Evolutionary conservation across 1,140 invertebrate species (phyloP), one percentile per base, ranked within the genome.

Genomic region (Bilobella aurantiaca): DNA sequence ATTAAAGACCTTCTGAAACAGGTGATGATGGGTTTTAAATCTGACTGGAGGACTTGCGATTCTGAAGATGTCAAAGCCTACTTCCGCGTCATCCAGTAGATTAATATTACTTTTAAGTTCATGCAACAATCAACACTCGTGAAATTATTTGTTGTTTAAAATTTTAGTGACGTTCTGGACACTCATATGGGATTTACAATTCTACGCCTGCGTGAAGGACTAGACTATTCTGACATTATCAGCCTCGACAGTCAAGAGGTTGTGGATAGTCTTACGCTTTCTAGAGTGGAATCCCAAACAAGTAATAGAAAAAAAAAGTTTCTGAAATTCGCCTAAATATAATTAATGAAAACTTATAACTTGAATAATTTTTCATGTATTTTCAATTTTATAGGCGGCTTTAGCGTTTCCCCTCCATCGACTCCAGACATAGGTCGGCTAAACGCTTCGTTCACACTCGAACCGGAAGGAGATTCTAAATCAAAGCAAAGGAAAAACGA

Each of bases 21-120:
- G 82, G 62, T 85, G 2, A 66, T 85, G 56, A 69, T 86, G 66
- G 84, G 84, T 8, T 86, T 78, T 73, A 85, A 84, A 72, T 73
- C 74, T 18, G 77, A 83, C 73, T 85, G 84, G 84, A 65, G 66
- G n/a, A 73, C 63, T 16, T 76, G 77, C 69, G 75, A 78, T 69
- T 64, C 67, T 1, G 73, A 78, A 28, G 76, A 78, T 61, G 76
- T 83, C 3, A 76, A 79, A 27, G 78, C 83, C n/a, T 85, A 85
- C 73, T 81, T 85, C 74, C 76, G 78, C 59, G 76, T 82, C 3
- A 81, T 85, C 57, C 81, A 84, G 83, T 84, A 75, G 77, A 80
- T 77, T n/a, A n/a, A n/a, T n/a, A n/a, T n/a, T n/a, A n/a, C n/a
- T n/a, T n/a, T n/a, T n/a, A n/a, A n/a, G n/a, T n/a, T n/a, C n/a